Conservation (phyloP, 2,113 vertebrate species). For the Solea solea region DNA sequence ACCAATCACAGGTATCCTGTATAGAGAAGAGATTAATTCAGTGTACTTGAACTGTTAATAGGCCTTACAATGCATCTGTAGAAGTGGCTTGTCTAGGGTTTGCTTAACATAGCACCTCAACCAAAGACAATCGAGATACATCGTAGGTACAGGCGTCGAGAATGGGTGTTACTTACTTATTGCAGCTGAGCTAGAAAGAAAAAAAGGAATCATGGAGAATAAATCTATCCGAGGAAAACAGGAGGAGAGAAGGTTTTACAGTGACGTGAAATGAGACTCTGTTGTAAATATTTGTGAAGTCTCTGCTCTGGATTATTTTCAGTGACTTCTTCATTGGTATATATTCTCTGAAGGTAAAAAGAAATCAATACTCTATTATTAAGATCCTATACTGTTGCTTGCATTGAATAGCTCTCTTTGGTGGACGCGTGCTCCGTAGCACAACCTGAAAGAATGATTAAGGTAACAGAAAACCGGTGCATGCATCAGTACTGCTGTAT, state of each 20-base stretch:
- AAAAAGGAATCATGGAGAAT: constrained; percentile 27
- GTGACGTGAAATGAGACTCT: constrained; percentile 31
- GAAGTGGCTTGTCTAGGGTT: constrained; percentile 38
- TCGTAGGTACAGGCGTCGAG: constrained; percentile 7
- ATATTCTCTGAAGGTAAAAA: background rate
- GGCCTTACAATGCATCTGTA: constrained; percentile 54
- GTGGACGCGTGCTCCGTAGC: constrained; percentile 4
- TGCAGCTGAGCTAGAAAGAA: constrained; percentile 12
- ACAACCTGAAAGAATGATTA: constrained; percentile 25
- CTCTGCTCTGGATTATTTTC: constrained; percentile 27
- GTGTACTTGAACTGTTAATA: constrained; percentile 56
- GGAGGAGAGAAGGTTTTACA: constrained; percentile 29
- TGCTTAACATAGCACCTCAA: constrained; percentile 50
- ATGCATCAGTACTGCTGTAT: constrained; percentile 13
- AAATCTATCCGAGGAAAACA: constrained; percentile 17
- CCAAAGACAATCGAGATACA: constrained; percentile 67
- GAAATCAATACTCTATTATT: constrained; percentile 37
- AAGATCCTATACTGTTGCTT: constrained; percentile 6
- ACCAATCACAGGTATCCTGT: constrained; percentile 9
- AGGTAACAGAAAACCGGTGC: constrained; percentile 22
- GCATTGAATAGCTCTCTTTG: constrained; percentile 5
- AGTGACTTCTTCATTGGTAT: constrained; percentile 27
- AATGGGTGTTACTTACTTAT: constrained; percentile 28
- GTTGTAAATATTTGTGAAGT: constrained; percentile 37
- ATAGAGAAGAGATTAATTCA: constrained; percentile 19